These are phyloP conservation scores for Synodontis membranacea DNA, from an alignment of 2,113 vertebrate genomes.

Conservation along the genomic window DNA sequence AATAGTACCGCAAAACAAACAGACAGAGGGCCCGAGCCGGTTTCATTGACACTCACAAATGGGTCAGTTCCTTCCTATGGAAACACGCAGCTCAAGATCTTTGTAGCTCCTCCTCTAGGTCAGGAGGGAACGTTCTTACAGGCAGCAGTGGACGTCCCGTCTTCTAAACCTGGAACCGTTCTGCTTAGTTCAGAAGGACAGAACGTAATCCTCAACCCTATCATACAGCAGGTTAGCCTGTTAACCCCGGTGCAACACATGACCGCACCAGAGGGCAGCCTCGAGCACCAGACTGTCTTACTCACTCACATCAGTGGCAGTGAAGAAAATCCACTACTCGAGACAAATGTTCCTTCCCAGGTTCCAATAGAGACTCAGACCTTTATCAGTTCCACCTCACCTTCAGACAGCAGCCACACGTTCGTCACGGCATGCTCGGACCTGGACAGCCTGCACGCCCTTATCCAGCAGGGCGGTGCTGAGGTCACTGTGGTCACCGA, in stretches of 20 bases:
- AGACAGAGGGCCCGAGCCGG: slow-evolving; percentile 60
- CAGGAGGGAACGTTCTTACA: slow-evolving; percentile 69
- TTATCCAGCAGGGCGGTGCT: slow-evolving; percentile 87
- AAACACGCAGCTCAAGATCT: slow-evolving; percentile 84
- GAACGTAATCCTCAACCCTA: slow-evolving; percentile 74
- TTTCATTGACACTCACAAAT: slow-evolving; percentile 51
- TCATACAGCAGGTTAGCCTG: slow-evolving; percentile 88
- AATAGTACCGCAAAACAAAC: slow-evolving; percentile 48
- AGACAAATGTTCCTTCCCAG: slow-evolving; percentile 64
- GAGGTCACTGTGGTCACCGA: slow-evolving; percentile 91
- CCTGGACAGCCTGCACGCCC: slow-evolving; percentile 85
- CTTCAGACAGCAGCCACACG: slow-evolving; percentile 67
- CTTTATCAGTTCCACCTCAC: slow-evolving; percentile 71
- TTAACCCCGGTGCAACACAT: slow-evolving; percentile 74
- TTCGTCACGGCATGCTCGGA: slow-evolving; percentile 88
- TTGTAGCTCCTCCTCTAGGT: slow-evolving; percentile 79
- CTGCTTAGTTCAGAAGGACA: slow-evolving; percentile 74
- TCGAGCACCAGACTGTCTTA: slow-evolving; percentile 75
- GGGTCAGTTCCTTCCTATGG: slow-evolving; percentile 68
- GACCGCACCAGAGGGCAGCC: slow-evolving; percentile 59
- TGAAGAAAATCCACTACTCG: slow-evolving; percentile 69
- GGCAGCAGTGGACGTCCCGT: slow-evolving; percentile 56
- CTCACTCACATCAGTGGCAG: slow-evolving; percentile 72
- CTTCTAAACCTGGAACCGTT: slow-evolving; percentile 65
- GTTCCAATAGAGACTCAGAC: slow-evolving; percentile 65